These are phyloP conservation scores for Bothrops jararaca DNA, from an alignment of 2,113 vertebrate genomes.

Conservation along the genomic window DNA sequence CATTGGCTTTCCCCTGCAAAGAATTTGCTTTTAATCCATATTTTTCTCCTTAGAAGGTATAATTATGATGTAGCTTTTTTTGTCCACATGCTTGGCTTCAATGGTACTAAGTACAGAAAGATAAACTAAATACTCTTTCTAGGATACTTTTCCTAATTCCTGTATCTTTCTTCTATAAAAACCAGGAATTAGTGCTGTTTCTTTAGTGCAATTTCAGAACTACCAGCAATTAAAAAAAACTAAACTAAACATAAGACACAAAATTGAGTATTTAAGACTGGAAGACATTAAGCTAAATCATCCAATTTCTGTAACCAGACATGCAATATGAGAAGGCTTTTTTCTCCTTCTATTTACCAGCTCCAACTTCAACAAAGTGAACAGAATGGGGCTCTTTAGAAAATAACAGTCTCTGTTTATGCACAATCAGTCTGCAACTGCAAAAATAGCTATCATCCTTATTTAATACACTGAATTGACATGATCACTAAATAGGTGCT, in stretches of 20 bases:
- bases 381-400: constrained; percentile 55
- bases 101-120: constrained; percentile 20
- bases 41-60: constrained; percentile 28
- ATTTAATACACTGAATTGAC: constrained; percentile 47
- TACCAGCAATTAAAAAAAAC: constrained; percentile 19
- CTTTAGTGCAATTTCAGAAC: constrained; percentile 17
- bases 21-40: constrained; percentile 12
- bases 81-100: constrained; percentile 43
- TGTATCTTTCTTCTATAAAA: constrained; percentile 30
- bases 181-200: background rate
- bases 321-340: constrained; percentile 31
- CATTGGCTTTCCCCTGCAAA: background rate
- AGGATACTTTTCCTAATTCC: constrained; percentile 34
- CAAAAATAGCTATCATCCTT: constrained; percentile 50
- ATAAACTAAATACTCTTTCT: constrained; percentile 34
- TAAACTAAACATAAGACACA: constrained; percentile 39
- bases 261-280: constrained; percentile 58
- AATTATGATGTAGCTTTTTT: constrained; percentile 15
- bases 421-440: constrained; percentile 55
- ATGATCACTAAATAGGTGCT: constrained; percentile 54
- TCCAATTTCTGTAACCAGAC: constrained; percentile 53
- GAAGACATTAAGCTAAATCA: constrained; percentile 48
- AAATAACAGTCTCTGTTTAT: constrained; percentile 51
- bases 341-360: constrained; percentile 41
- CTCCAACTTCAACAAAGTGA: constrained; percentile 37